Percentiles rank a stretch among this genome's conserved stretches.
Conservation (phyloP, 1,140 invertebrate genomes). For the Antheraea mylitta region DNA sequence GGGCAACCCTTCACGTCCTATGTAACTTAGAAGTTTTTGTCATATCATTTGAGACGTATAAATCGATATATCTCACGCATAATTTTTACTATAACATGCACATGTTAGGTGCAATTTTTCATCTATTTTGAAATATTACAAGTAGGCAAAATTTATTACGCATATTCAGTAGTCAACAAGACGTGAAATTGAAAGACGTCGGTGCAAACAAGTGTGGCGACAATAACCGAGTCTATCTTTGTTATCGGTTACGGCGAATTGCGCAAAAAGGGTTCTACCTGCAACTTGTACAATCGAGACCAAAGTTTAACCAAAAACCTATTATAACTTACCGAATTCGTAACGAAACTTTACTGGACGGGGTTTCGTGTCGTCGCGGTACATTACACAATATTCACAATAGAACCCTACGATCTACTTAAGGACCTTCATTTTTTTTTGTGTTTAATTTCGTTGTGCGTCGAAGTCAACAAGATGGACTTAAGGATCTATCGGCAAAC, state of each 20-base stretch:
- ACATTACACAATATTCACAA: slow-evolving; percentile 76
- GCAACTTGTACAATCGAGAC: slow-evolving; percentile 38
- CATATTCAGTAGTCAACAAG: slow-evolving; percentile 63
- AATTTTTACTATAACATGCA: slow-evolving; percentile 29
- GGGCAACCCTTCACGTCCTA: neutral
- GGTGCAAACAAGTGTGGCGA: slow-evolving; percentile 65
- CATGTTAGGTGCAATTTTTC: slow-evolving; percentile 35
- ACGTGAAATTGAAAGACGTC: slow-evolving; percentile 70
- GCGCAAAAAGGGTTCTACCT: slow-evolving; percentile 76
- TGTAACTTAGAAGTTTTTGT: neutral
- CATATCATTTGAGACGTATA: neutral
- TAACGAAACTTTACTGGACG: slow-evolving; percentile 34
- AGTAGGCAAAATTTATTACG: slow-evolving; percentile 68
- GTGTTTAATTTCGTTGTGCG: slow-evolving; percentile 64
- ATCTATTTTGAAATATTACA: slow-evolving; percentile 34
- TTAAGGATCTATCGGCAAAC: slow-evolving; percentile 63
- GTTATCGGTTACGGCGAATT: slow-evolving; percentile 63
- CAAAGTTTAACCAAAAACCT: slow-evolving; percentile 30
- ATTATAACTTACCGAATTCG: slow-evolving; percentile 8
- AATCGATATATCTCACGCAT: slow-evolving; percentile 54
- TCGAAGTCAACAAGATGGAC: slow-evolving; percentile 74
- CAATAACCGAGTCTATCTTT: slow-evolving; percentile 42
- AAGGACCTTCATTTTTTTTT: slow-evolving; percentile 67
- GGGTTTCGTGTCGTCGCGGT: slow-evolving; percentile 52
- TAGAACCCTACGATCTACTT: slow-evolving; percentile 66